Percentiles rank a stretch among this genome's conserved stretches.
Evolutionary conservation across 37 sponge, comb jelly and placozoan species (phyloP).

Genomic region (Amphimedon queenslandica): DNA sequence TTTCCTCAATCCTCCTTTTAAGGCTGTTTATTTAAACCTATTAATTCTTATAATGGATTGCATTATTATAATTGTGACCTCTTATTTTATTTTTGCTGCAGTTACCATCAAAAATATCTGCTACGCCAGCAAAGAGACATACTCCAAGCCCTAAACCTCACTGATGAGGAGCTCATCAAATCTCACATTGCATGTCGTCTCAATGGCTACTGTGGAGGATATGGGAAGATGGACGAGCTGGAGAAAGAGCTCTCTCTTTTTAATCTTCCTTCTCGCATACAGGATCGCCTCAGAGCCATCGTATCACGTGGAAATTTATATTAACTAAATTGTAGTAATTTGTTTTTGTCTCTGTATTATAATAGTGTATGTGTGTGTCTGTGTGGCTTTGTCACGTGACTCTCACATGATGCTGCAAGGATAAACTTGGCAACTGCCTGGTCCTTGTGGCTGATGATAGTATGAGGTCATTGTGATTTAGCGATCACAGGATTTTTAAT

Average conservation of each 20-base stretch:
- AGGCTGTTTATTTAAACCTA: not conserved
- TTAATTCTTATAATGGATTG: not conserved
- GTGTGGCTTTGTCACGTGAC: not conserved
- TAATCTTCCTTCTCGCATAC: slow-evolving; percentile 24
- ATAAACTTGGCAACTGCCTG: not conserved
- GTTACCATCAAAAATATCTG: slow-evolving; percentile 96
- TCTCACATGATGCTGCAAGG: not conserved
- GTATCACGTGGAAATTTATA: slow-evolving; percentile 35
- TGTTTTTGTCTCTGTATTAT: not conserved
- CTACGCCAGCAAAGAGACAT: slow-evolving; percentile 77
- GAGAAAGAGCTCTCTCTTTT: slow-evolving; percentile 75
- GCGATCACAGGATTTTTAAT: not conserved
- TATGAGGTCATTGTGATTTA: not conserved
- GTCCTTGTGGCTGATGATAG: too few relatives aligned
- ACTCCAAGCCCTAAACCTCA: slow-evolving; percentile 52
- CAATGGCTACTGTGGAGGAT: slow-evolving; percentile 90
- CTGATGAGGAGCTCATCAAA: slow-evolving; percentile 74
- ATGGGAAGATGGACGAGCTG: slow-evolving; percentile 42
- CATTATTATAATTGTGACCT: slow-evolving; percentile 20
- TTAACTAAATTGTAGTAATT: slow-evolving; percentile 10
- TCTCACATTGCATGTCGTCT: slow-evolving; percentile 72
- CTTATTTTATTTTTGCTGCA: too few relatives aligned
- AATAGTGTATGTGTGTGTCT: not conserved
- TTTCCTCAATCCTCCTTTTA: too few relatives aligned
- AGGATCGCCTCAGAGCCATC: slow-evolving; percentile 37